phyloP scores from a whole-genome alignment of 2,888 invertebrate genomes.

The Eudemis profundana region DNA sequence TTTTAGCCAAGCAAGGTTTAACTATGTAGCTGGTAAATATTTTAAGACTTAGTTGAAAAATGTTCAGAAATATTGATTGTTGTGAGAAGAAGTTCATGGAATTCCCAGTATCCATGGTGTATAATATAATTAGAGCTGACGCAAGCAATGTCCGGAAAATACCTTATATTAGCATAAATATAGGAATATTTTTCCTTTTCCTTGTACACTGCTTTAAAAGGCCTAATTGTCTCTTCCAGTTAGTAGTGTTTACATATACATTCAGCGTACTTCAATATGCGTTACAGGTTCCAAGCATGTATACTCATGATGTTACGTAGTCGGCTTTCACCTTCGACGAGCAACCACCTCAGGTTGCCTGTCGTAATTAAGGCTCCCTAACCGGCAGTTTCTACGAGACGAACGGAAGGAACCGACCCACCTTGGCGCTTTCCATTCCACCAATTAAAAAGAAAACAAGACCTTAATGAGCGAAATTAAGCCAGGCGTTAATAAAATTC shows the following conservation, averaged over 20 bases:
- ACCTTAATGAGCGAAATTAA: conserved; percentile 49
- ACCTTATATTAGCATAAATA: background rate
- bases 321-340: conserved; percentile 68
- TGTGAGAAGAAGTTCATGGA: background rate
- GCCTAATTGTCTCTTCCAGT: background rate
- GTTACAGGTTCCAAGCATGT: conserved; percentile 53
- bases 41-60: no score
- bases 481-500: conserved; percentile 49
- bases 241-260: conserved; percentile 11
- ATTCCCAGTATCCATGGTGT: background rate
- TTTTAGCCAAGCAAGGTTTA: no score
- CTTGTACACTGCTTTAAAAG: background rate
- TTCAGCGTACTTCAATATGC: background rate
- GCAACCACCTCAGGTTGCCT: conserved; percentile 49
- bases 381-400: conserved; percentile 49
- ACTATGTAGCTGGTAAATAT: background rate
- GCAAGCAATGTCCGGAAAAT: background rate
- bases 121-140: background rate
- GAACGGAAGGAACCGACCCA: conserved; percentile 55
- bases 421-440: conserved; percentile 53
- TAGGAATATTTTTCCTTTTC: background rate
- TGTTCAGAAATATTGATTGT: background rate
- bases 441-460: conserved; percentile 49
- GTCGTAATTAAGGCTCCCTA: conserved; percentile 58
- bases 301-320: conserved; percentile 59